Conservation (phyloP, 2,797 vertebrate genomes). For the Coregonus suidteri region DNA sequence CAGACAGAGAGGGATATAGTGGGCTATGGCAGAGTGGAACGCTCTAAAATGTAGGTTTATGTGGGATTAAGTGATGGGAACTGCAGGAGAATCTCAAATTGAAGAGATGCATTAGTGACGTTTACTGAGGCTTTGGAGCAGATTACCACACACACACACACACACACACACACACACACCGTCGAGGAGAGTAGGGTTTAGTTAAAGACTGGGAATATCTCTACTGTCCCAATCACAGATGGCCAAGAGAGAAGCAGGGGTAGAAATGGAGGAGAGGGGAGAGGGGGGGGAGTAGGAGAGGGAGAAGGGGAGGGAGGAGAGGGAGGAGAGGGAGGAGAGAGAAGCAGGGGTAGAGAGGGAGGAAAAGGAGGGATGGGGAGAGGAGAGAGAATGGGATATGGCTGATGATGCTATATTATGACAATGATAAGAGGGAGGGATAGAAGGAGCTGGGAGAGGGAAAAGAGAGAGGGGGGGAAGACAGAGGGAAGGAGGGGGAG, state of each 20-base stretch:
- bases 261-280: too few relatives aligned
- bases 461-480: too few relatives aligned
- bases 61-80: constrained; percentile 68
- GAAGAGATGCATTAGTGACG: constrained; percentile 78
- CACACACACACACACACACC: constrained; percentile 1
- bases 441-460: neutral
- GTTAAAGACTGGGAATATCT: constrained; percentile 45
- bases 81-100: constrained; percentile 70
- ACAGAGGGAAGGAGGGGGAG: neutral
- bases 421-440: neutral
- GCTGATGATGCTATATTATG: too few relatives aligned
- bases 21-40: constrained; percentile 68
- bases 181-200: neutral
- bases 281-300: too few relatives aligned
- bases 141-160: constrained; percentile 55
- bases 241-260: constrained; percentile 1
- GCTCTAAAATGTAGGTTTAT: constrained; percentile 80
- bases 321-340: neutral
- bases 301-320: neutral
- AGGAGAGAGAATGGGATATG: neutral
- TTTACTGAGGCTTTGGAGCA: constrained; percentile 78
- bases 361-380: neutral
- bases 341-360: neutral
- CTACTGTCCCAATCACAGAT: constrained; percentile 46
- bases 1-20: neutral